Evolutionary conservation across 2,113 vertebrate genomes (phyloP).

Genomic region (Urocynchramus pylzowi): DNA sequence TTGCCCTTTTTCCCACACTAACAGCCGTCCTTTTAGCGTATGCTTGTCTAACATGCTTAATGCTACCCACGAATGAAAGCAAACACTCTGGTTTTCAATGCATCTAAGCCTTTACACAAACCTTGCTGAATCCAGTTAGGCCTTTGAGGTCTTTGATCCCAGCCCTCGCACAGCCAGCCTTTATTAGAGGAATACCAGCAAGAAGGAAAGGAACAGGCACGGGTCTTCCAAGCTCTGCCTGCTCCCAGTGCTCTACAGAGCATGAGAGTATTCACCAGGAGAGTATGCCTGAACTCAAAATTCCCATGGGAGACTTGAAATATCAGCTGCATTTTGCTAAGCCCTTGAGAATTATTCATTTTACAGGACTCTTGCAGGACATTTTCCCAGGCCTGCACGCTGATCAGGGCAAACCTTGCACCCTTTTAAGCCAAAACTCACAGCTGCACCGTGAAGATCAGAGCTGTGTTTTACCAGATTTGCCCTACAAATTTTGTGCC

Average conservation of each 20-base stretch:
- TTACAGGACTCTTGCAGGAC: not conserved
- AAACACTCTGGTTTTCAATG: not conserved
- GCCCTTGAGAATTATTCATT: not conserved
- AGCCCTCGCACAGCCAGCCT: not conserved
- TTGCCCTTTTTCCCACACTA: constrained; percentile 44
- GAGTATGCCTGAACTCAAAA: not conserved
- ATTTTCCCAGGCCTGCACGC: fast-evolving
- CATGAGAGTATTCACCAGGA: not conserved
- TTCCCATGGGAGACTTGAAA: not conserved
- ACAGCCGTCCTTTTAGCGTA: not conserved
- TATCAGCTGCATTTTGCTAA: fast-evolving
- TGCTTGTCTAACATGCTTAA: constrained; percentile 27
- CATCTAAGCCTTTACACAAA: not conserved
- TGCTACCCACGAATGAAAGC: constrained; percentile 18
- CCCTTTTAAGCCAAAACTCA: not conserved
- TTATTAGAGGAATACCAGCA: not conserved
- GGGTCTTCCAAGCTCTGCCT: not conserved
- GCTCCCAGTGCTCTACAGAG: not conserved
- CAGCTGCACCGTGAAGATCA: not conserved
- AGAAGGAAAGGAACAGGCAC: not conserved
- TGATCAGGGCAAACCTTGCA: not conserved
- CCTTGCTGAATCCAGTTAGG: not conserved
- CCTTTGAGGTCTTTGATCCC: constrained; percentile 2
- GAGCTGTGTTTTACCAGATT: not conserved
- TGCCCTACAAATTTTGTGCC: not conserved